Conservation (phyloP, 1,140 invertebrate genomes). For the Ectropis grisescens region DNA sequence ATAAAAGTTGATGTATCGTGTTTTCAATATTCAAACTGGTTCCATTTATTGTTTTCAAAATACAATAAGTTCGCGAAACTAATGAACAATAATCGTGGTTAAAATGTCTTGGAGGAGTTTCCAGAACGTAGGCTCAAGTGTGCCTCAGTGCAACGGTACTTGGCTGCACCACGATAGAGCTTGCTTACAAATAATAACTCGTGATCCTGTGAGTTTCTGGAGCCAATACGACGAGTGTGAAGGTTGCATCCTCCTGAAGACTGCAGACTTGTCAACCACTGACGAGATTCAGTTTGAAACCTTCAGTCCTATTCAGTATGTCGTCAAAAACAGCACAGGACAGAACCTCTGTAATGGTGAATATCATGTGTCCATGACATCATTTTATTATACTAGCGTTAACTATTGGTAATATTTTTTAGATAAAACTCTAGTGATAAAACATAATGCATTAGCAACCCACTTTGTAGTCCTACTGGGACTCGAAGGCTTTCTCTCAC, state of each 20-base stretch:
- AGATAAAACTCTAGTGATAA: too few relatives aligned
- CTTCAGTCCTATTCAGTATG: conserved; percentile 39
- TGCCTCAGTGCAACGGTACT: conserved; percentile 34
- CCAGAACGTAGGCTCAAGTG: conserved; percentile 43
- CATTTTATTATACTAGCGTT: conserved; percentile 1
- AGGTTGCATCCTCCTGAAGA: conserved; percentile 39
- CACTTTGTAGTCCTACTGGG: too few relatives aligned
- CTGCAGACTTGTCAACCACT: conserved; percentile 18
- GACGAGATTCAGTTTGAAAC: conserved; percentile 35
- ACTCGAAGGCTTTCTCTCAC: too few relatives aligned
- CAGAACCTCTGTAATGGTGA: conserved; percentile 53
- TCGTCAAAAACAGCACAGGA: conserved; percentile 27
- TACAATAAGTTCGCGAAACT: too few relatives aligned
- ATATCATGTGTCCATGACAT: conserved; percentile 8
- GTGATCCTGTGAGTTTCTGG: conserved; percentile 34
- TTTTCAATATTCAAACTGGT: too few relatives aligned
- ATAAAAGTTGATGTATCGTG: too few relatives aligned
- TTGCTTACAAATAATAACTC: conserved; percentile 45
- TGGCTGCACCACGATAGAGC: conserved; percentile 43
- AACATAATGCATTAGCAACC: too few relatives aligned
- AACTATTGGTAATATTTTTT: too few relatives aligned
- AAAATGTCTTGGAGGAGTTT: conserved; percentile 34
- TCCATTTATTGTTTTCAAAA: too few relatives aligned
- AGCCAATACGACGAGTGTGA: conserved; percentile 57
- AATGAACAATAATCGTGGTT: not conserved